Evolutionary conservation across 2,888 invertebrate species (phyloP).

Genomic region (Mythimna pallens): DNA sequence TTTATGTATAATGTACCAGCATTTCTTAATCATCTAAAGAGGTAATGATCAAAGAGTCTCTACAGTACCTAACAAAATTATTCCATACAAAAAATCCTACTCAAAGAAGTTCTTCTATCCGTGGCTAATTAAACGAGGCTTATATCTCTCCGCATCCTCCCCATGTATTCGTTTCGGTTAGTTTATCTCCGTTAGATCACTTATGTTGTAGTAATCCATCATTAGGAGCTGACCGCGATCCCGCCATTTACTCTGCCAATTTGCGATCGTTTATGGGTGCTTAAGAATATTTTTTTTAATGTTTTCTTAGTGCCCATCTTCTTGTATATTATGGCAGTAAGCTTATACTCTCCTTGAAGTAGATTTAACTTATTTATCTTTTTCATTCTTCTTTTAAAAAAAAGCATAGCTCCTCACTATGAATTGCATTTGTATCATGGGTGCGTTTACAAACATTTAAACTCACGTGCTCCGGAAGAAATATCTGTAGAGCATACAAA

Average conservation of each 20-base stretch:
- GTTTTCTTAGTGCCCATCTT: background rate
- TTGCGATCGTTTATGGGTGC: slow-evolving; percentile 21
- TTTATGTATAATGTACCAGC: no score
- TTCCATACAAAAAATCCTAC: background rate
- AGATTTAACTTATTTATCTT: no score
- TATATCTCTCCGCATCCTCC: slow-evolving; percentile 31
- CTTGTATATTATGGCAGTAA: background rate
- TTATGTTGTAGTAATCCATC: slow-evolving; percentile 49
- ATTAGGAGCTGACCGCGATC: slow-evolving; percentile 40
- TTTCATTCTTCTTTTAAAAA: no score
- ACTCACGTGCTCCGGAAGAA: no score
- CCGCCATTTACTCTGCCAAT: slow-evolving; percentile 36
- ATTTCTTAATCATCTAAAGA: no score
- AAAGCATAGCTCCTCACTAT: no score
- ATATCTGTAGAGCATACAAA: no score
- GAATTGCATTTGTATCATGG: no score
- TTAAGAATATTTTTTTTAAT: slow-evolving; percentile 19
- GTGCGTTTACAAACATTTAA: no score
- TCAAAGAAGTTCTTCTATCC: background rate
- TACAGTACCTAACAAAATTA: background rate
- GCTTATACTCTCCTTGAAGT: background rate
- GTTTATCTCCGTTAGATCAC: slow-evolving; percentile 39
- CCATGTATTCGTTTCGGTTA: slow-evolving; percentile 33
- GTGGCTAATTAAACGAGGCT: slow-evolving; percentile 33
- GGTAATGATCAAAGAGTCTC: background rate